Evolutionary conservation across 2,797 vertebrate genomes (phyloP).

Genomic region (Pangasius djambal): DNA sequence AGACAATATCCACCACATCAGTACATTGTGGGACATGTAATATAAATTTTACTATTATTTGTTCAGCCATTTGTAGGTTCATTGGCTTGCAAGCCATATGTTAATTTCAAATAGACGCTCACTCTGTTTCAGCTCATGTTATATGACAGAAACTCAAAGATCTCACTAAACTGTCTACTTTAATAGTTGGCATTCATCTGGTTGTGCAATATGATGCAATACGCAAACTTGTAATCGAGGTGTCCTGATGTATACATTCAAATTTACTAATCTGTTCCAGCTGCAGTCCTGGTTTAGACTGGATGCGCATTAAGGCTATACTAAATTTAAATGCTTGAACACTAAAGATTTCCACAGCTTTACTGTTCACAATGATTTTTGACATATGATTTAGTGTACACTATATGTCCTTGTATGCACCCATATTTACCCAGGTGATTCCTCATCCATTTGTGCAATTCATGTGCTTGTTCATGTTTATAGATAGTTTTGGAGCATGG

Average conservation of each 20-base stretch:
- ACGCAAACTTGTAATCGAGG: constrained; percentile 17
- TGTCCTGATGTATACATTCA: neutral
- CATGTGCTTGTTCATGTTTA: neutral
- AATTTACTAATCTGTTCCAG: neutral
- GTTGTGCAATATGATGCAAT: neutral
- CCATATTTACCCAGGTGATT: no score
- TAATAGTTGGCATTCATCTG: neutral
- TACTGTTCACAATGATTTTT: neutral
- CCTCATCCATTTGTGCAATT: neutral
- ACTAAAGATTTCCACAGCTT: neutral
- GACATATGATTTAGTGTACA: neutral
- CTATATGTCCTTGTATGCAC: neutral
- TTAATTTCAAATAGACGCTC: constrained; percentile 32
- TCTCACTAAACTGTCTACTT: constrained; percentile 19
- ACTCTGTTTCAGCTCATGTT: neutral
- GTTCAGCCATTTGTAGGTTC: constrained; percentile 13
- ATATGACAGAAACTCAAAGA: constrained; percentile 27
- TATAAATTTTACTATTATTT: constrained; percentile 42
- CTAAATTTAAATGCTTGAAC: neutral
- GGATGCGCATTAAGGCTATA: neutral
- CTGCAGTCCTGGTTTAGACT: neutral
- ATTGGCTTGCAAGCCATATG: constrained; percentile 38
- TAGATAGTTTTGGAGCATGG: neutral
- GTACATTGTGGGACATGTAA: neutral
- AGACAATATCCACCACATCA: constrained; percentile 16